These are phyloP conservation scores for Whitmania pigra DNA, from an alignment of 1,140 invertebrate species.

Conservation along the genomic window DNA sequence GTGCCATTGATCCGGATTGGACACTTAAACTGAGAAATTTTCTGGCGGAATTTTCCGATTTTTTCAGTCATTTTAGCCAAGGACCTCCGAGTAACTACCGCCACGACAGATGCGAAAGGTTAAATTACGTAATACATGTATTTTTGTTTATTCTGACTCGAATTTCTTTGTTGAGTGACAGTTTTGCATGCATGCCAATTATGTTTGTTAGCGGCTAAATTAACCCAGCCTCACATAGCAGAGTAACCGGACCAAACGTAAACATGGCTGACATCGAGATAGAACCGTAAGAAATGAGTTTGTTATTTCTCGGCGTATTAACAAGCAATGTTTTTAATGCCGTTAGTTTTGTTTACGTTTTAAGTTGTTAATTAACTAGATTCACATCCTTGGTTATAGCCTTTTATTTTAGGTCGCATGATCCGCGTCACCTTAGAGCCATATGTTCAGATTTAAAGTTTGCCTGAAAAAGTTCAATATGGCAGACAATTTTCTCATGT, in stretches of 20 bases:
- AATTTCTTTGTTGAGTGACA: not conserved
- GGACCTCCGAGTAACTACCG: slow-evolving; percentile 84
- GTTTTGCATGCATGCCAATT: not conserved
- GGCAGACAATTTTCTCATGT: no score
- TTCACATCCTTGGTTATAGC: not conserved
- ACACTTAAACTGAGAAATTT: slow-evolving; percentile 20
- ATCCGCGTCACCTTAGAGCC: not conserved
- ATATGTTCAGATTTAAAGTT: not conserved
- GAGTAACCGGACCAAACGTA: not conserved
- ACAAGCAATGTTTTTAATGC: not conserved
- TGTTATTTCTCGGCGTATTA: not conserved
- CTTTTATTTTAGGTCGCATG: no score
- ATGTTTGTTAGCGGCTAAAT: not conserved
- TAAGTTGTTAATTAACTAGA: not conserved
- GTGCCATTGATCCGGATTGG: slow-evolving; percentile 12
- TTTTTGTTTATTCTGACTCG: not conserved
- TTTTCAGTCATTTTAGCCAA: slow-evolving; percentile 84
- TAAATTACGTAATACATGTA: slow-evolving; percentile 25
- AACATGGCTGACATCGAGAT: slow-evolving; percentile 1
- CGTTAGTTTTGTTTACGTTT: not conserved
- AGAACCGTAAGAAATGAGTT: slow-evolving; percentile 16
- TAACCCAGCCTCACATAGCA: not conserved
- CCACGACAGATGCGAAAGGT: slow-evolving; percentile 84
- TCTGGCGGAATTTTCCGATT: slow-evolving; percentile 59
- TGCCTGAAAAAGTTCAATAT: not conserved